A percentile compares a stretch with the other conserved stretches of the same genome.
phyloP scores from a whole-genome alignment of 1,140 invertebrate genomes.

The Cepaea nemoralis region DNA sequence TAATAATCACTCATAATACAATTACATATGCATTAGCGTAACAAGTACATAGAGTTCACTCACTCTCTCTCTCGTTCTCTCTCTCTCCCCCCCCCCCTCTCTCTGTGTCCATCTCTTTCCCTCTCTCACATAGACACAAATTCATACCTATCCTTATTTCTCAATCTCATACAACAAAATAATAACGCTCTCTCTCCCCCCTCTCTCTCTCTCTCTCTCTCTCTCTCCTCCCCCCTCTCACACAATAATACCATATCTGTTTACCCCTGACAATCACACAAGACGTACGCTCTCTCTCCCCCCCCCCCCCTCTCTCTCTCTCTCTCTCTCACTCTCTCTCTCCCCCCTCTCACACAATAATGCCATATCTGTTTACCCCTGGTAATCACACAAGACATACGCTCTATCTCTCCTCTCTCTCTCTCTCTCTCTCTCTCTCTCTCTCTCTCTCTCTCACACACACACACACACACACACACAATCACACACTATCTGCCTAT shows the following conservation, averaged over 20 bases:
- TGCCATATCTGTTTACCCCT: no score
- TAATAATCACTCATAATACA: no score
- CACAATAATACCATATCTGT: not conserved
- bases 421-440: not conserved
- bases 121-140: no score
- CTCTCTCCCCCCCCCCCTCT: no score
- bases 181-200: not conserved
- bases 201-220: conserved; percentile 17
- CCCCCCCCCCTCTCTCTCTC: not conserved
- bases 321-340: not conserved
- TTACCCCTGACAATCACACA: not conserved
- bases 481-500: no score
- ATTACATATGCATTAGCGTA: no score
- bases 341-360: no score
- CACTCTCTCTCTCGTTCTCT: no score
- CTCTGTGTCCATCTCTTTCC: no score
- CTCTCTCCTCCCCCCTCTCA: not conserved
- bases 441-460: not conserved
- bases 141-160: not conserved
- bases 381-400: not conserved
- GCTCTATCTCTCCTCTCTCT: not conserved
- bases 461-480: no score
- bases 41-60: no score
- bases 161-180: not conserved
- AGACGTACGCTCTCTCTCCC: conserved; percentile 17